These are phyloP conservation scores for Gymnothorax javanicus DNA, from an alignment of 2,797 vertebrate species.

Conservation along the genomic window DNA sequence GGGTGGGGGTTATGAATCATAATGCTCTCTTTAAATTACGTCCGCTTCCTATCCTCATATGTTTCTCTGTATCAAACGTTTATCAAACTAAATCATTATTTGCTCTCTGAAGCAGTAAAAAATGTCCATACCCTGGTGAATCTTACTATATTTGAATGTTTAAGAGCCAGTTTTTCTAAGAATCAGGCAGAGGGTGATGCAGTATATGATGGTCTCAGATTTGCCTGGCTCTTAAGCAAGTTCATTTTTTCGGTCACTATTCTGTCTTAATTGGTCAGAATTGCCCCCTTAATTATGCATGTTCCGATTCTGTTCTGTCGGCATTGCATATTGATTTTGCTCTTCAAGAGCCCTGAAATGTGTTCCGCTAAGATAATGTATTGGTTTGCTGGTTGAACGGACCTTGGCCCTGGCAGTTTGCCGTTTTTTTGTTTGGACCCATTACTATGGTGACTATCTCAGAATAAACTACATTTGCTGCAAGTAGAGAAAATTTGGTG, in stretches of 20 bases:
- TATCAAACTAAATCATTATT: neutral
- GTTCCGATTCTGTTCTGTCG: neutral
- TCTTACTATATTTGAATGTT: neutral
- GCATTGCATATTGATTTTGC: neutral
- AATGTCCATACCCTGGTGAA: neutral
- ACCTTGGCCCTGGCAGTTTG: constrained; percentile 41
- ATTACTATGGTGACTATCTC: constrained; percentile 32
- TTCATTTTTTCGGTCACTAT: neutral
- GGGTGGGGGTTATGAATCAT: neutral
- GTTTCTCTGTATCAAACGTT: neutral
- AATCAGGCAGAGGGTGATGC: no score
- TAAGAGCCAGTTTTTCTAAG: neutral
- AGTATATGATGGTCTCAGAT: no score
- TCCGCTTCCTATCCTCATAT: neutral
- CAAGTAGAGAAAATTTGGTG: neutral
- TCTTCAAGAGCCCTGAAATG: neutral
- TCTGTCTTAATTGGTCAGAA: neutral
- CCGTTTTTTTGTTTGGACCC: constrained; percentile 32
- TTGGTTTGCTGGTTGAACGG: constrained; percentile 13
- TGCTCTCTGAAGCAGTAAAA: neutral
- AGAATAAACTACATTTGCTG: neutral
- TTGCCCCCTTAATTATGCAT: neutral
- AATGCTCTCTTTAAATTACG: neutral
- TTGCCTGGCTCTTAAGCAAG: no score
- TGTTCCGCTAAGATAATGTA: neutral